These are phyloP conservation scores for Oasisia sp. DNA, from an alignment of 2,888 invertebrate species.

Conservation along the genomic window DNA sequence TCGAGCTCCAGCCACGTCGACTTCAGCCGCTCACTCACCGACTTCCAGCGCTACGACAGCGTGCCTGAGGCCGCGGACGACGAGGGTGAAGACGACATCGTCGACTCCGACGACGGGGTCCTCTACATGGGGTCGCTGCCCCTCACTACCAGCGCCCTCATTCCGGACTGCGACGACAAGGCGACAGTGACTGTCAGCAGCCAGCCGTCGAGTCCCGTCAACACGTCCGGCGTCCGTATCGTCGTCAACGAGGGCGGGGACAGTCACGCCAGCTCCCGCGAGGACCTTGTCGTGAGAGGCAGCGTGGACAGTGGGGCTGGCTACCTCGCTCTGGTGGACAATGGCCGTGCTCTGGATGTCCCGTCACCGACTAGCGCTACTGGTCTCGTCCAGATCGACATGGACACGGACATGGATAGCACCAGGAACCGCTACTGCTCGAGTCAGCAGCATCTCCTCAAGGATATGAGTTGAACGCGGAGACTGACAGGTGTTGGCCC, in stretches of 20 bases:
- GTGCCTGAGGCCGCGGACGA: slow-evolving; percentile 31
- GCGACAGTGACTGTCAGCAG: neutral
- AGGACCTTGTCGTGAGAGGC: neutral
- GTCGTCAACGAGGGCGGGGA: slow-evolving; percentile 35
- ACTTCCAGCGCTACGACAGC: slow-evolving; percentile 24
- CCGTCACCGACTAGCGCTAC: neutral
- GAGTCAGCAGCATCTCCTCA: neutral
- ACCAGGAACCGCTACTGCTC: neutral
- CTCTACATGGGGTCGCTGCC: neutral
- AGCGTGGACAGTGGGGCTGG: neutral
- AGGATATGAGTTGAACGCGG: neutral
- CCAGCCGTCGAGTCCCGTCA: slow-evolving; percentile 35
- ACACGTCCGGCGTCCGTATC: slow-evolving; percentile 37
- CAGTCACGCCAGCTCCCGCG: neutral
- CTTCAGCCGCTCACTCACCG: neutral
- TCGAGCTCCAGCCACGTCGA: neutral
- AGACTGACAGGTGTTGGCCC: too few relatives aligned
- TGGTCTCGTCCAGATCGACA: neutral
- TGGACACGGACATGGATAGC: neutral
- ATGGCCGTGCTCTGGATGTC: neutral
- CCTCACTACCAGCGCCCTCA: neutral
- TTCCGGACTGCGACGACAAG: slow-evolving; percentile 29
- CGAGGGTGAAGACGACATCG: neutral
- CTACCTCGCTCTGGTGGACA: neutral
- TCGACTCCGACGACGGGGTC: neutral